Conservation (phyloP, 2,888 invertebrate genomes). For the Lutraria lutraria region DNA sequence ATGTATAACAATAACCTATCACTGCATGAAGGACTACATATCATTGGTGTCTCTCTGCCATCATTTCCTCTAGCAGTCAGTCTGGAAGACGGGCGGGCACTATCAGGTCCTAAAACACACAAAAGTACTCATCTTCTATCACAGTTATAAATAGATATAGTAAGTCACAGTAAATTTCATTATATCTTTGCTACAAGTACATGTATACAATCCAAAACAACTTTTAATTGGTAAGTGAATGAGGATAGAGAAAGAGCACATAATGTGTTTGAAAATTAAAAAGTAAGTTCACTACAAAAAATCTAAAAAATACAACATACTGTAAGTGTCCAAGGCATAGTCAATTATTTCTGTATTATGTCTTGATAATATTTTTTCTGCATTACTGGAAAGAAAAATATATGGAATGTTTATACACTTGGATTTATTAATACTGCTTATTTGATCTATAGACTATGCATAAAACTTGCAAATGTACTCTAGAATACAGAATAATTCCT, state of each 20-base stretch:
- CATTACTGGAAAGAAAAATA: slow-evolving; percentile 62
- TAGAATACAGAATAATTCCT: too few species aligned
- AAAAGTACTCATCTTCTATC: background rate
- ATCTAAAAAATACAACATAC: slow-evolving; percentile 69
- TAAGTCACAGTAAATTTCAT: background rate
- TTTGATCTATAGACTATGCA: too few species aligned
- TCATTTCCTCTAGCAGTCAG: slow-evolving; percentile 76
- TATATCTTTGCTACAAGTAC: background rate
- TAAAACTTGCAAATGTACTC: too few species aligned
- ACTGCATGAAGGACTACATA: slow-evolving; percentile 74
- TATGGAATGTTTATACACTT: too few species aligned
- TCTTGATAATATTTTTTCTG: slow-evolving; percentile 77
- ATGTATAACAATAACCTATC: slow-evolving; percentile 26
- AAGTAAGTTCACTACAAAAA: background rate
- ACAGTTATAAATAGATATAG: background rate
- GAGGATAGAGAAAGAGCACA: background rate
- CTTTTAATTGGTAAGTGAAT: background rate
- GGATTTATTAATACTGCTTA: too few species aligned
- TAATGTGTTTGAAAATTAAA: background rate
- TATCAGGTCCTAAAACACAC: slow-evolving; percentile 69
- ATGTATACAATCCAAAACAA: background rate
- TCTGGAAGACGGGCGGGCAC: slow-evolving; percentile 71
- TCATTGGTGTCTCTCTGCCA: slow-evolving; percentile 83
- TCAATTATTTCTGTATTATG: slow-evolving; percentile 82
- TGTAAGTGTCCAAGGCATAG: slow-evolving; percentile 80